phyloP scores from a whole-genome alignment of 2,888 invertebrate species.

The Anoncus sp. region DNA sequence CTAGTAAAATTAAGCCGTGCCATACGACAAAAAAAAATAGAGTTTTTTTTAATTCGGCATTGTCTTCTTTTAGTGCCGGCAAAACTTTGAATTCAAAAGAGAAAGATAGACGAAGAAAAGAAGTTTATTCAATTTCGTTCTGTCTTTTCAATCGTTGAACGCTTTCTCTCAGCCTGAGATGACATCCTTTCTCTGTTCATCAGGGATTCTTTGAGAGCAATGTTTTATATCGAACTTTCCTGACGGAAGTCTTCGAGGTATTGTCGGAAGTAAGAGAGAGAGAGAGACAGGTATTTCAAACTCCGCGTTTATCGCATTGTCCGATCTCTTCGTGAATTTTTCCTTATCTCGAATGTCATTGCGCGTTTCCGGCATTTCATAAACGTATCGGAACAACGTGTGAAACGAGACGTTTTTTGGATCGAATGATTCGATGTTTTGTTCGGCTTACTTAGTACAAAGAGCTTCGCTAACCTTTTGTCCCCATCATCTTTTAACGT shows the following conservation, averaged over 20 bases:
- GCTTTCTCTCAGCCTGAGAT: too few species aligned
- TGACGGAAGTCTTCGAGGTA: slow-evolving; percentile 8
- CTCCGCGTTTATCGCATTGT: background rate
- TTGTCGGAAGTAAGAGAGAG: background rate
- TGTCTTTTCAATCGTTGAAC: background rate
- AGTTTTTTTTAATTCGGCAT: background rate
- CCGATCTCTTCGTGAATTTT: background rate
- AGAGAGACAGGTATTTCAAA: slow-evolving; percentile 18
- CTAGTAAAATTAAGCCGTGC: background rate
- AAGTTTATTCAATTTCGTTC: background rate
- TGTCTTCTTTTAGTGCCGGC: background rate
- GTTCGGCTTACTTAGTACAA: slow-evolving; percentile 11
- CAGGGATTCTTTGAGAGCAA: slow-evolving; percentile 23
- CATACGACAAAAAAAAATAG: slow-evolving; percentile 11
- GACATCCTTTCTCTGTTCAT: slow-evolving; percentile 17
- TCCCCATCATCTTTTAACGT: slow-evolving; percentile 40
- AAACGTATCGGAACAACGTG: background rate
- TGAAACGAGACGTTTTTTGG: slow-evolving; percentile 1
- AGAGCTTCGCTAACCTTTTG: background rate
- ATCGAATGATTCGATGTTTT: slow-evolving; percentile 2
- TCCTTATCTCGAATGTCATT: background rate
- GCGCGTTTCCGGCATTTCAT: background rate
- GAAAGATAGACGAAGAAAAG: background rate
- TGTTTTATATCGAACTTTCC: slow-evolving; percentile 15
- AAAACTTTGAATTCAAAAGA: background rate